Base-by-base conservation (phyloP, 2,113 vertebrate genomes). In the Trinectes maculatus region DNA sequence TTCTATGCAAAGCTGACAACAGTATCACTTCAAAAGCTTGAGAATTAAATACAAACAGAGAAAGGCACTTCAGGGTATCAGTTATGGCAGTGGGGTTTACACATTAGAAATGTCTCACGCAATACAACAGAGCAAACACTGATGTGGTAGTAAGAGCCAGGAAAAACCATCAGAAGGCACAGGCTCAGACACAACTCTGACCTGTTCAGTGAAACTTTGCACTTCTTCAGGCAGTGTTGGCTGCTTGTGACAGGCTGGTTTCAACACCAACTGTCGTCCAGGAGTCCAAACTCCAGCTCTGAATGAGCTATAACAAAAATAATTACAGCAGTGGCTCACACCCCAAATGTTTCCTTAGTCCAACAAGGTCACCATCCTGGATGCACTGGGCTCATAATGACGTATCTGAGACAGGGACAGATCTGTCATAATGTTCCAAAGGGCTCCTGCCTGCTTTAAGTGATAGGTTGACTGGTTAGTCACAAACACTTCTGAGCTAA, bases 1-100 rank as follows among this genome's bases (percentile, higher is more conserved):
- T 25, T 51, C 13, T 21, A 3, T 24, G 37, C 31, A 46, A 37
- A 65, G 34, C 55, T 16, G 21, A 39, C 52, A 40, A 24, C 54
- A 52, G 43, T 15, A 19, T 79, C 37, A 18, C 53, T 54, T 68
- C 19, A 61, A 12, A 51, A 5, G 18, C 31, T 58, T 29, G 42
- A 51, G 40, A 26, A 19, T n/a, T 51, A 19, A 29, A 28, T 57
- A 33, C 5, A 64, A 64, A 63, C 19, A 7, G 26, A 53, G 13
- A 37, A 78, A 89, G 89, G 89, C 89, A 93, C 91, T 91, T 89
- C 3, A 57, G 53, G 84, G 64, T 60, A 74, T 33, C 70, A 44
- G 54, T 60, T 61, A 80, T 40, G 88, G 82, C 81, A 85, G 79
- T 84, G 39, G 61, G 29, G 63, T 70, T 13, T 19, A 40, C 66